A percentile compares a stretch with the other conserved stretches of the same genome.
These are phyloP conservation scores for Drosophila rhopaloa DNA, from an alignment of 1,140 invertebrate species.

Conservation along the genomic window DNA sequence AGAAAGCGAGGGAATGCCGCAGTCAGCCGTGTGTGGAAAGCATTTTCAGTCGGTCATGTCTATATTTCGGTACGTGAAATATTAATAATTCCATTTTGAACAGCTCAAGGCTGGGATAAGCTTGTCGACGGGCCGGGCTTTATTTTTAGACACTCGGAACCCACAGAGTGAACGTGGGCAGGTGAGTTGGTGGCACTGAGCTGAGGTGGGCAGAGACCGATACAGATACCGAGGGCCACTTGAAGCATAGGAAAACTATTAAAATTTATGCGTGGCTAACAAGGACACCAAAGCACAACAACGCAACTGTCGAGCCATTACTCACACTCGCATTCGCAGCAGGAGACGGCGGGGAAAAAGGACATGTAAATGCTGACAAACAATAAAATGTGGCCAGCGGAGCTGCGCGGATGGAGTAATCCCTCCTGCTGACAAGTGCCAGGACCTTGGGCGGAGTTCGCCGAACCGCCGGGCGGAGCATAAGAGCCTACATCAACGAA, in stretches of 20 bases:
- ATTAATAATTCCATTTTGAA: slow-evolving; percentile 71
- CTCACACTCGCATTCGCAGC: slow-evolving; percentile 2
- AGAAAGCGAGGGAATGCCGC: slow-evolving; percentile 4
- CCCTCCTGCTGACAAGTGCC: slow-evolving; percentile 59
- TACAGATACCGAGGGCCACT: slow-evolving; percentile 45
- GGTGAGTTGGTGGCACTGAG: background rate
- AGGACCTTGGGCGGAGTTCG: slow-evolving; percentile 34
- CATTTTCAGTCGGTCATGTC: slow-evolving; percentile 47
- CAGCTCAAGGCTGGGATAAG: slow-evolving; percentile 65
- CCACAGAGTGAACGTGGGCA: slow-evolving; percentile 25
- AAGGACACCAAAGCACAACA: slow-evolving; percentile 8
- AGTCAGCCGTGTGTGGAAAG: slow-evolving; percentile 25
- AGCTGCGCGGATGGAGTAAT: slow-evolving; percentile 49
- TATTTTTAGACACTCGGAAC: slow-evolving; percentile 61
- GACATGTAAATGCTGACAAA: slow-evolving; percentile 75
- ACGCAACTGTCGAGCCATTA: slow-evolving; percentile 43
- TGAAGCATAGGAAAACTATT: slow-evolving; percentile 73
- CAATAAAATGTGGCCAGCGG: slow-evolving; percentile 53
- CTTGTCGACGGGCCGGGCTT: slow-evolving; percentile 27
- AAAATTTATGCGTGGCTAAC: slow-evolving; percentile 71
- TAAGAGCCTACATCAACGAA: slow-evolving; percentile 34
- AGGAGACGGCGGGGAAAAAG: slow-evolving; percentile 4
- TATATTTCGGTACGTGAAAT: slow-evolving; percentile 65
- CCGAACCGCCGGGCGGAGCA: slow-evolving; percentile 31
- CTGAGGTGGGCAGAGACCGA: background rate